Evolutionary conservation across 2,888 invertebrate species (phyloP).

Genomic region (Platerodrilus igneus): DNA sequence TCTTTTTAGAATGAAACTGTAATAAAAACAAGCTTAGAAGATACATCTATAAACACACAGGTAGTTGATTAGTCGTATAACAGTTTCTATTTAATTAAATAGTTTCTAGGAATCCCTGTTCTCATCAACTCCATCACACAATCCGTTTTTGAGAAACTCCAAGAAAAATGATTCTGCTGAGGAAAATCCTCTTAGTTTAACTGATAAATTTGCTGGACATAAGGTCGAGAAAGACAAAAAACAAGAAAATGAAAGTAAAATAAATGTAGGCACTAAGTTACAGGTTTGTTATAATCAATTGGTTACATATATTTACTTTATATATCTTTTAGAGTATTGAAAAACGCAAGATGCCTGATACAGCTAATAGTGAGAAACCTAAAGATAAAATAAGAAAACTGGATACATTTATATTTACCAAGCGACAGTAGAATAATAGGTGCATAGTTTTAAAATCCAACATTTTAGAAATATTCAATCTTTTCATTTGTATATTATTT

Average conservation of each 20-base stretch:
- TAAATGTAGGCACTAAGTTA: too few relatives aligned
- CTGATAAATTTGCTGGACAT: constrained; percentile 41
- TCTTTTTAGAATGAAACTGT: constrained; percentile 8
- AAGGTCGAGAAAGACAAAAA: constrained; percentile 36
- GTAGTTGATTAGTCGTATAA: constrained; percentile 7
- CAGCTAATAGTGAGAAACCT: constrained; percentile 33
- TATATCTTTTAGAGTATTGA: constrained; percentile 25
- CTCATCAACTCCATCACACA: constrained; percentile 33
- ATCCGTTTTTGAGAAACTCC: constrained; percentile 50
- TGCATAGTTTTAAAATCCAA: constrained; percentile 8
- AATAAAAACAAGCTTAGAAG: constrained; percentile 10
- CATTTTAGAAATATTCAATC: constrained; percentile 5
- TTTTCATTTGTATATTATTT: constrained; percentile 6
- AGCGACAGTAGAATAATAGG: constrained; percentile 20
- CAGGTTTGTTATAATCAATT: too few relatives aligned
- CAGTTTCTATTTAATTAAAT: too few relatives aligned
- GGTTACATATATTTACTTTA: too few relatives aligned
- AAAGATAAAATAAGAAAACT: constrained; percentile 50
- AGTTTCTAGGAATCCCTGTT: constrained; percentile 4
- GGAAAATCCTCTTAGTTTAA: constrained; percentile 40
- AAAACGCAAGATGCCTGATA: constrained; percentile 43
- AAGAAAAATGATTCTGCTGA: constrained; percentile 34
- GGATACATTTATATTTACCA: constrained; percentile 46
- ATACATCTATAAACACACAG: constrained; percentile 18
- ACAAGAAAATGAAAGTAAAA: constrained; percentile 32